phyloP scores from a whole-genome alignment of 2,888 invertebrate genomes.

The Rhingia rostrata region DNA sequence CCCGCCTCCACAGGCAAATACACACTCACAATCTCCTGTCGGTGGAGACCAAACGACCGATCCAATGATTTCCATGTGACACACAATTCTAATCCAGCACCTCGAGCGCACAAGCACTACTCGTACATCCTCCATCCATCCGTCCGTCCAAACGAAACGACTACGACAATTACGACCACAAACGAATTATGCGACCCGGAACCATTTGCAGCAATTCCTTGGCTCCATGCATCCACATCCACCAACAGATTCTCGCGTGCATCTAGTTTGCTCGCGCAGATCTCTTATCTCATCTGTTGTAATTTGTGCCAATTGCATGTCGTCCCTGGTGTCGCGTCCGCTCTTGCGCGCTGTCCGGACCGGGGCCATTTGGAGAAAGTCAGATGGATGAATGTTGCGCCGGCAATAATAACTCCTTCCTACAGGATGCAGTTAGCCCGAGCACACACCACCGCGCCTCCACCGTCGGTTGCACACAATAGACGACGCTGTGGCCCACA shows the following conservation, averaged over 20 bases:
- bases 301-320: constrained; percentile 64
- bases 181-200: constrained; percentile 62
- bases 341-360: constrained; percentile 20
- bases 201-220: constrained; percentile 42
- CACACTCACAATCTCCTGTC: constrained; percentile 10
- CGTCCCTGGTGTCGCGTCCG: constrained; percentile 26
- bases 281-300: constrained; percentile 61
- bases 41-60: background rate
- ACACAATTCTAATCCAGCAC: constrained; percentile 30
- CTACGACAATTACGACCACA: constrained; percentile 21
- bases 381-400: constrained; percentile 43
- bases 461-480: constrained; percentile 16
- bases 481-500: constrained; percentile 49
- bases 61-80: constrained; percentile 46
- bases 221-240: constrained; percentile 38
- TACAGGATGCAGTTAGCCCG: constrained; percentile 40
- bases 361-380: constrained; percentile 55
- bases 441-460: background rate
- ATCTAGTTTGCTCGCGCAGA: constrained; percentile 53
- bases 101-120: constrained; percentile 1
- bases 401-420: constrained; percentile 59
- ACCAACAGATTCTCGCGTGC: constrained; percentile 43
- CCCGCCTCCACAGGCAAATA: constrained; percentile 13
- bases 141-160: background rate
- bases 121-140: constrained; percentile 24